Evolutionary conservation across 2,113 vertebrate genomes (phyloP), one percentile per base, ranked within the genome.

Genomic region (Menura novaehollandiae): DNA sequence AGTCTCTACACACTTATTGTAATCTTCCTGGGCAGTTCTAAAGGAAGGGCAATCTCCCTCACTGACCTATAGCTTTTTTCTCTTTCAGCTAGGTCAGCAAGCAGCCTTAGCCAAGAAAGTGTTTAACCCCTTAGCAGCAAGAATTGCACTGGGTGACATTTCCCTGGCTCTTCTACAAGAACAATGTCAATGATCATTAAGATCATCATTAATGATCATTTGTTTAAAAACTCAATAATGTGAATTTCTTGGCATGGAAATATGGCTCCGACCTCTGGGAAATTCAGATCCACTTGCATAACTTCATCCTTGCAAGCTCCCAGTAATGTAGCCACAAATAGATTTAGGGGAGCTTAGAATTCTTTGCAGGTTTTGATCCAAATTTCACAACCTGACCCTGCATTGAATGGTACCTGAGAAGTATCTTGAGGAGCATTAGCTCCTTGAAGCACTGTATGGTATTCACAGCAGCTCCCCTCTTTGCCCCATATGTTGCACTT

Each of bases 61-160:
- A 0, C 43, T 92, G 93, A 95, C 91, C 93, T 95, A 20, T 23
- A 89, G 76, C 27, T 78, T 87, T 86, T 88, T 84, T 62, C 39
- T 55, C 85, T 91, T 86, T 89, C 86, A 86, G 68, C 43, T 85
- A 59, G 89, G 56, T 92, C 93, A 95, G 76, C 80, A 92, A 91
- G 64, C 22, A 92, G 60, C 60, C 30, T 56, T 67, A 93, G 68
- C 64, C 64, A 93, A 87, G 64, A 75, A 95, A 84, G 15, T 41
- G 39, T 89, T 97, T 96, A 96, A 93, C 91, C 66, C 95, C 59
- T 89, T 78, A 93, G 66, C 58, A 89, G 27, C 68, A 85, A 64
- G 35, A 24, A 44, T 78, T 88, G 43, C 43, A 71, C 47, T 20
- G 33, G 28, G 7, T 78, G 76, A 95, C 76, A 59, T 91, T 95